Conservation (phyloP, 2,797 vertebrate species). For the Sardinella longiceps region DNA sequence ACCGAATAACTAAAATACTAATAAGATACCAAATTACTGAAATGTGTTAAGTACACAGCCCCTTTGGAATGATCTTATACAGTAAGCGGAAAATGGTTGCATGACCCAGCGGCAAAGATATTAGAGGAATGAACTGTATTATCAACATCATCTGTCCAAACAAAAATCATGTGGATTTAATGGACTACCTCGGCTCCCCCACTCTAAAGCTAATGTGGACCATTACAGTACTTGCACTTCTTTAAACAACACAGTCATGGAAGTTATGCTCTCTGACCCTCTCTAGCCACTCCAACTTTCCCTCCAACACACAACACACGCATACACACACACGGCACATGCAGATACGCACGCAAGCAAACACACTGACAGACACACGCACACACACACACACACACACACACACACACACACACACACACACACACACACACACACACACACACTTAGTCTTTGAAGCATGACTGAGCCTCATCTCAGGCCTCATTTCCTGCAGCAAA, state of each 20-base stretch:
- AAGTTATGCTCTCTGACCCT: not conserved
- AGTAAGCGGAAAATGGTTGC: not conserved
- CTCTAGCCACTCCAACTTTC: not conserved
- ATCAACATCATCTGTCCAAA: not conserved
- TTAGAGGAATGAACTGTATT: not conserved
- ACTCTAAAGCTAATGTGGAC: not conserved
- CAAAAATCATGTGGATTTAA: not conserved
- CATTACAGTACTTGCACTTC: not conserved
- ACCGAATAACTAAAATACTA: not conserved
- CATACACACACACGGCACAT: not conserved
- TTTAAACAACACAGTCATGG: not conserved
- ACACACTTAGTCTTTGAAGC: conserved; percentile 25
- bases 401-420: conserved; percentile 12
- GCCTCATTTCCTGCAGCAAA: conserved; percentile 15
- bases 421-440: conserved; percentile 32
- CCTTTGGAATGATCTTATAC: too few species aligned
- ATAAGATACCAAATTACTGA: too few species aligned
- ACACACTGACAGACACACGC: conserved; percentile 32
- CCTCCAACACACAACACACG: not conserved
- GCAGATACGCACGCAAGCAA: not conserved
- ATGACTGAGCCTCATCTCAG: conserved; percentile 2
- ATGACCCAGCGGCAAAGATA: not conserved
- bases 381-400: conserved; percentile 14
- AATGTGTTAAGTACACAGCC: too few species aligned
- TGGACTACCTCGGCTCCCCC: not conserved